Evolutionary conservation across 2,888 invertebrate species (phyloP), one percentile per base, ranked within the genome.

Genomic region (Unio pictorum): DNA sequence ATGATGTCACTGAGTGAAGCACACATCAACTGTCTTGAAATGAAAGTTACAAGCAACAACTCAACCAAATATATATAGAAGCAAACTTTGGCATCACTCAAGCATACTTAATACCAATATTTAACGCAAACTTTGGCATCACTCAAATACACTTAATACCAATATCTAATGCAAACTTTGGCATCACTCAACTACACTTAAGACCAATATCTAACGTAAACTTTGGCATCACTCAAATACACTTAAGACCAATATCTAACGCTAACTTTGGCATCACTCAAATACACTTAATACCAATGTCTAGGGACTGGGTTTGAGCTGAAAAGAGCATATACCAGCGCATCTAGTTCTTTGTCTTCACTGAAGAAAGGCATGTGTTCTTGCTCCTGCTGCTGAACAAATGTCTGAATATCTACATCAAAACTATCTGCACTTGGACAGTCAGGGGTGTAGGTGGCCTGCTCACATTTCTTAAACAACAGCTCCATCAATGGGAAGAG

Each of bases 371-470:
- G 95, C 85, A 95, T 93, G 78, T 95, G 92, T 91, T 96, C 96
- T 83, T 95, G 92, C 88, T 96, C 94, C 91, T 96, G 95, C 87
- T 96, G 95, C 90, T 95, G 95, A 76, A 97, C 95, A 91, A 96
- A 97, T 73, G 96, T 95, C 90, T 93, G 92, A 78, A 96, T 91
- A 71, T 90, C 89, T 5, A 82, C 81, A 69, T 88, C 87, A 69
- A 89, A 87, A 56, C 84, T 81, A 59, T 88, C 87, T 1, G 84
- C 78, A 5, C 83, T 72, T 4, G 86, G 84, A 65, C 70, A 59
- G 67, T 89, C 87, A 2, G 88, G 78, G 0, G 87, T 83, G 28
- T 84, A 79, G 2, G 89, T 89, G 7, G 88, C 87, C 61, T 83
- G 83, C 72, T 90, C 90, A 84, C 90, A 90, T 72, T 88, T 88